Base-by-base conservation (phyloP, 2,888 invertebrate species). In the Sussaba pulchella region DNA sequence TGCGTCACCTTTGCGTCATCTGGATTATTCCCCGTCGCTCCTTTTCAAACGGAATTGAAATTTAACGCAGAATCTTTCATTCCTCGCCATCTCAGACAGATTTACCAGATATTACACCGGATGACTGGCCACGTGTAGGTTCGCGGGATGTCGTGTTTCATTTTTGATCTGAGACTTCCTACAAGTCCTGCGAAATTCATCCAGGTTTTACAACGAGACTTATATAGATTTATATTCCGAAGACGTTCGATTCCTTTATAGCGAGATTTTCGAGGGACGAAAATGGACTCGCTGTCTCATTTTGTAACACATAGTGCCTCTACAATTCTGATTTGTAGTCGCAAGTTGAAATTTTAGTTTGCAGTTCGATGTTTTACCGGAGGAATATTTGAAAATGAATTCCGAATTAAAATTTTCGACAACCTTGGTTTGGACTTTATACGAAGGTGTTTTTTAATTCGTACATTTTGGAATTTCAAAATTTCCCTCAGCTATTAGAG, bases 151-250 rank as follows among this genome's bases (percentile, higher is more conserved):
- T 47, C 63, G 36, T 64, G 26, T 36, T 67, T 5, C 59, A 50
- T 41, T 64, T 59, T 57, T 26, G 39, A 77, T 59, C 77, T 43
- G 50, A 71, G 24, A 54, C 39, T 17, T 4, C 10, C 9, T n/a
- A 31, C n/a, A 47, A 12, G 24, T 43, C 19, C n/a, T 57, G 45
- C n/a, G 39, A 47, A 31, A 61, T 52, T 39, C 19, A 59, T 24
- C 19, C 52, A 36, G 43, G 2, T 78, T 72, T 72, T 43, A 72
- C 72, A n/a, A n/a, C n/a, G n/a, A n/a, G n/a, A n/a, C n/a, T n/a
- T n/a, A n/a, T n/a, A n/a, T n/a, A n/a, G n/a, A n/a, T n/a, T n/a
- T n/a, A n/a, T n/a, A n/a, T n/a, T n/a, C n/a, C n/a, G n/a, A n/a
- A n/a, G n/a, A n/a, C n/a, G n/a, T n/a, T n/a, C n/a, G n/a, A n/a